Conservation (phyloP, 2,888 invertebrate species). For the Oegoconia quadripuncta region DNA sequence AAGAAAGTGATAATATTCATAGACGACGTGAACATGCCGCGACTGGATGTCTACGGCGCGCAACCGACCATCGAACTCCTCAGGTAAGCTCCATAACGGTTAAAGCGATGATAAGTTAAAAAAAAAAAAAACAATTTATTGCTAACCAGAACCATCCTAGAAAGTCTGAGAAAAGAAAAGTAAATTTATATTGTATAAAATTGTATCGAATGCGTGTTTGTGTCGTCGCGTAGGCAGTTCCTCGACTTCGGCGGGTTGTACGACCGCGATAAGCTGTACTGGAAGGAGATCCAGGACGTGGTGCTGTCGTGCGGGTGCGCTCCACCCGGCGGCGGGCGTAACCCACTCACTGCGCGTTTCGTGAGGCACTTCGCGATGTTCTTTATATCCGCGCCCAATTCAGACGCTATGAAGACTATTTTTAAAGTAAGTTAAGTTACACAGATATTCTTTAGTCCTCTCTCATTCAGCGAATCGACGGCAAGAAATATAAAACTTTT, state of each 20-base stretch:
- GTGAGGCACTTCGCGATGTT: constrained; percentile 94
- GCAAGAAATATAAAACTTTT: too few relatives aligned
- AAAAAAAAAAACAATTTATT: too few relatives aligned
- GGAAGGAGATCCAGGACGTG: constrained; percentile 93
- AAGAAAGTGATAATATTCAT: constrained; percentile 92
- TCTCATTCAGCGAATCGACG: neutral
- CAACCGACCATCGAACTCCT: constrained; percentile 95
- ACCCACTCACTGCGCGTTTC: constrained; percentile 90
- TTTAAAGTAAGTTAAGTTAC: constrained; percentile 75
- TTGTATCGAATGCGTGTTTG: neutral
- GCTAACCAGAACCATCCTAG: too few relatives aligned
- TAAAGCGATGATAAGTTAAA: too few relatives aligned
- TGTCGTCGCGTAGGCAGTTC: constrained; percentile 76
- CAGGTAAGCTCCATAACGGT: constrained; percentile 71
- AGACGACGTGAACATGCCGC: constrained; percentile 96
- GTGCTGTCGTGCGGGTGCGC: constrained; percentile 91
- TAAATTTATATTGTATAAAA: too few relatives aligned
- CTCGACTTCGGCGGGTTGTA: constrained; percentile 90
- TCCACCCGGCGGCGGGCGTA: constrained; percentile 94
- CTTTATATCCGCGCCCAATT: constrained; percentile 88
- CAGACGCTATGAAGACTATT: constrained; percentile 87
- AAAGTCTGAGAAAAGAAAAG: too few relatives aligned
- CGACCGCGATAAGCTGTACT: constrained; percentile 92
- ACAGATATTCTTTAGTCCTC: neutral
- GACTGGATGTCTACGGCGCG: constrained; percentile 91